Percentiles rank a stretch among this genome's conserved stretches.
These are phyloP conservation scores for Phocoena phocoena DNA, from an alignment of 2,113 vertebrate genomes.

Conservation along the genomic window DNA sequence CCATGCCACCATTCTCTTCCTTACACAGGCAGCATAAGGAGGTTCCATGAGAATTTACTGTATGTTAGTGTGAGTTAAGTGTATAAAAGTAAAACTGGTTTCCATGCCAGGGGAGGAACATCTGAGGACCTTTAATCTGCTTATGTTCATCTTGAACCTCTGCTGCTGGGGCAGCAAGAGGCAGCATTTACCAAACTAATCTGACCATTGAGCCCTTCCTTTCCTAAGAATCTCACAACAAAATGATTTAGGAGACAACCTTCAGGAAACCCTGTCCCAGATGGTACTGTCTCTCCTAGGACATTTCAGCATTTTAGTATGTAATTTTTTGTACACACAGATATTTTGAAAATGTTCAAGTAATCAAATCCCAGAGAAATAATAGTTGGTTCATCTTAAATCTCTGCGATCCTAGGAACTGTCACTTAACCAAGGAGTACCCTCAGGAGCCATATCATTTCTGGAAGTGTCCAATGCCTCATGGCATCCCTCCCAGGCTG, in stretches of 20 bases:
- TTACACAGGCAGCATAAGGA: not conserved
- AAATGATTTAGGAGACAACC: not conserved
- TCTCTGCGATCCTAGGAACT: not conserved
- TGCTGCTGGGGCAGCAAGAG: too few species aligned
- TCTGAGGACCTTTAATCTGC: not conserved
- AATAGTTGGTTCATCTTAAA: not conserved
- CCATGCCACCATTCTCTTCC: not conserved
- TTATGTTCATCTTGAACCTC: not conserved
- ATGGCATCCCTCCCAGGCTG: not conserved
- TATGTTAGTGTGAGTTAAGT: not conserved
- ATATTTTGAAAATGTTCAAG: constrained; percentile 11
- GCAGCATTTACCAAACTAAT: not conserved
- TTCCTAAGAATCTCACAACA: not conserved
- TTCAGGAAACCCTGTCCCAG: not conserved
- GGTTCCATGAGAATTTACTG: not conserved
- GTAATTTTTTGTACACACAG: not conserved
- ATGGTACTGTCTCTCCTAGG: not conserved
- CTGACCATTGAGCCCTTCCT: not conserved
- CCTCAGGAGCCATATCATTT: not conserved
- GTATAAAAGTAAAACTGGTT: not conserved
- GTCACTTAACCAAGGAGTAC: not conserved
- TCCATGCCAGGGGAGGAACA: not conserved
- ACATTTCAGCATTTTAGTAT: not conserved
- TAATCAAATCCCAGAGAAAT: not conserved
- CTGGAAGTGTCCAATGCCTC: not conserved